Conservation (phyloP, 2,888 invertebrate species). For the Ochropleura plecta region DNA sequence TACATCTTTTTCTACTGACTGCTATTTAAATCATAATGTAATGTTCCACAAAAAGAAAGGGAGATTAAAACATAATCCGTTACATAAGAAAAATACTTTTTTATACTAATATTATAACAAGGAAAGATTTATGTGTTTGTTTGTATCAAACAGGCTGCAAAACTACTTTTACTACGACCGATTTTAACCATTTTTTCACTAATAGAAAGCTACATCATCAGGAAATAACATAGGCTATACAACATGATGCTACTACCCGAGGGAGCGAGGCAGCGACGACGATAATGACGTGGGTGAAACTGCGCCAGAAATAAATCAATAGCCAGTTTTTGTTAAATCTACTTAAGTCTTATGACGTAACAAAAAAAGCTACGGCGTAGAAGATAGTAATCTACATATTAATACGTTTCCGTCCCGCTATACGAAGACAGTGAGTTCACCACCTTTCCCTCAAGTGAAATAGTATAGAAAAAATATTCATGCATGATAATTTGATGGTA, state of each 20-base stretch:
- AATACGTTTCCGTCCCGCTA: constrained; percentile 57
- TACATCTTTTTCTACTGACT: neutral
- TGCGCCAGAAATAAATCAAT: constrained; percentile 9
- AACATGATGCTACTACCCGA: no score
- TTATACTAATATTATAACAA: no score
- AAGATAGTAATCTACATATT: constrained; percentile 53
- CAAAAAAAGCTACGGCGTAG: constrained; percentile 48
- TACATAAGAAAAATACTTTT: neutral
- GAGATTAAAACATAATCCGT: neutral
- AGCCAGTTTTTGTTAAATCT: constrained; percentile 17
- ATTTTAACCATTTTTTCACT: no score
- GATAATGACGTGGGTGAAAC: no score
- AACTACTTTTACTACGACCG: no score
- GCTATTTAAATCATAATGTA: constrained; percentile 11
- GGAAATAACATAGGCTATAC: no score
- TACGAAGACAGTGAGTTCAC: constrained; percentile 56
- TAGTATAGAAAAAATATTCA: constrained; percentile 67
- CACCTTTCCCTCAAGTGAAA: constrained; percentile 61
- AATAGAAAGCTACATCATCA: no score
- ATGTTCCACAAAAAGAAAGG: constrained; percentile 1
- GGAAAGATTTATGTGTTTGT: no score
- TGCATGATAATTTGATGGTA: constrained; percentile 65
- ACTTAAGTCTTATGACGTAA: constrained; percentile 46
- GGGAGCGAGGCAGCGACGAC: no score
- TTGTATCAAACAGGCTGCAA: no score